These are phyloP conservation scores for Actinopyga echinites DNA, from an alignment of 53 echinoderm and acorn worm genomes.

Conservation along the genomic window DNA sequence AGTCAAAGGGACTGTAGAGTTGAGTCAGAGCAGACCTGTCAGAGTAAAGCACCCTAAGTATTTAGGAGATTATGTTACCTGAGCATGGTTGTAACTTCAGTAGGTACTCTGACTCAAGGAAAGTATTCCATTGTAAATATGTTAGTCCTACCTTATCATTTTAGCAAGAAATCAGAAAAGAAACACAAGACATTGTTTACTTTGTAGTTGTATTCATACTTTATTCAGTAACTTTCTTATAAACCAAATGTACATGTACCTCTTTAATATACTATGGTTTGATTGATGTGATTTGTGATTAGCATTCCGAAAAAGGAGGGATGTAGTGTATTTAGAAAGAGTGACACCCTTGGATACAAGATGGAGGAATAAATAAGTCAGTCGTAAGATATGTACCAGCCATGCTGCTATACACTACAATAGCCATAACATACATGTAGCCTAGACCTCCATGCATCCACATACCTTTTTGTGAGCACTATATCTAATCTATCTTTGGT, in stretches of 20 bases:
- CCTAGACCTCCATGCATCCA: no score
- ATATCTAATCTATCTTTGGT: constrained; percentile 46
- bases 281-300: no score
- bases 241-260: no score
- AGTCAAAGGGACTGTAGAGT: background rate
- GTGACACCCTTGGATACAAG: background rate
- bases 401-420: no score
- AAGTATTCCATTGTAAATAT: background rate
- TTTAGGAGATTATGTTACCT: background rate
- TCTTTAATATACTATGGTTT: no score
- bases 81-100: background rate
- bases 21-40: background rate
- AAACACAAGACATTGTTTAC: no score
- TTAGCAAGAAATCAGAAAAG: no score
- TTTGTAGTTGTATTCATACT: no score
- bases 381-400: no score
- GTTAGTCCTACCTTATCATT: no score
- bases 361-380: background rate
- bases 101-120: background rate
- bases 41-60: background rate
- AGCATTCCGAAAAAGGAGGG: background rate
- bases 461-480: constrained; percentile 8
- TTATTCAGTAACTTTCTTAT: no score
- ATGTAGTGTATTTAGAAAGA: background rate
- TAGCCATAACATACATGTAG: no score